phyloP scores from a whole-genome alignment of 53 echinoderm and acorn worm species.

The Arbacia lixula region DNA sequence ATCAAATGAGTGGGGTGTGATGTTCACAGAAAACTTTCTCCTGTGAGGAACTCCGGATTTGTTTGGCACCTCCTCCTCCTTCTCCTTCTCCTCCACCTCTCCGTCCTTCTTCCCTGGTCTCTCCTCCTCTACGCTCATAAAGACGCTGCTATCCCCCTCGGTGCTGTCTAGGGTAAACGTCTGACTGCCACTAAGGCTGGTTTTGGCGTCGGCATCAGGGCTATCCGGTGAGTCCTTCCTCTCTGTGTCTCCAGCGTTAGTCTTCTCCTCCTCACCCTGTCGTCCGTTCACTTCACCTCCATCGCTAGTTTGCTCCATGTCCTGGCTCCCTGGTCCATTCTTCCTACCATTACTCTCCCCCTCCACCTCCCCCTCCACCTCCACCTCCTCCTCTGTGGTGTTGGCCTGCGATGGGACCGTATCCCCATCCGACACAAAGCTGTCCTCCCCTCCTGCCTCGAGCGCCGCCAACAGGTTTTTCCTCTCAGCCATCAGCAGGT shows the following conservation, averaged over 20 bases:
- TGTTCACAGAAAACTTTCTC: slow-evolving; percentile 89
- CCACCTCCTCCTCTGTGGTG: not conserved
- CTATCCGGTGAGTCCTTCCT: slow-evolving; percentile 40
- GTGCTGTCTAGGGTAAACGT: not conserved
- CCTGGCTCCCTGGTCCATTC: too few relatives aligned
- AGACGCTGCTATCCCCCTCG: slow-evolving; percentile 28
- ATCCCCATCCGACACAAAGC: slow-evolving; percentile 24
- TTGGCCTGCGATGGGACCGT: slow-evolving; percentile 55
- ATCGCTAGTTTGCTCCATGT: too few relatives aligned
- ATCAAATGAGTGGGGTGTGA: slow-evolving; percentile 83
- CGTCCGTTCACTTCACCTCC: not conserved
- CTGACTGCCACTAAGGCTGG: not conserved
- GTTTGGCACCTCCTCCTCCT: slow-evolving; percentile 68
- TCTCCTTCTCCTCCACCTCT: too few relatives aligned
- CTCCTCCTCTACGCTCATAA: slow-evolving; percentile 21
- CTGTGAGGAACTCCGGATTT: slow-evolving; percentile 88
- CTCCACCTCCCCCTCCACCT: slow-evolving; percentile 53
- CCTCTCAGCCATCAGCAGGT: slow-evolving; percentile 29
- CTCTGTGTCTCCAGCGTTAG: not conserved
- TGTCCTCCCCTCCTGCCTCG: slow-evolving; percentile 5
- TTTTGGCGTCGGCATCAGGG: not conserved
- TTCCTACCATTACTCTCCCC: not conserved
- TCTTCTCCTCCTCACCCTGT: not conserved
- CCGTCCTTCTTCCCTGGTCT: too few relatives aligned
- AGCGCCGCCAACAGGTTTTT: slow-evolving; percentile 43